These are phyloP conservation scores for Akabosia matsudoensis DNA, from an alignment of 1,140 invertebrate genomes.

Conservation along the genomic window DNA sequence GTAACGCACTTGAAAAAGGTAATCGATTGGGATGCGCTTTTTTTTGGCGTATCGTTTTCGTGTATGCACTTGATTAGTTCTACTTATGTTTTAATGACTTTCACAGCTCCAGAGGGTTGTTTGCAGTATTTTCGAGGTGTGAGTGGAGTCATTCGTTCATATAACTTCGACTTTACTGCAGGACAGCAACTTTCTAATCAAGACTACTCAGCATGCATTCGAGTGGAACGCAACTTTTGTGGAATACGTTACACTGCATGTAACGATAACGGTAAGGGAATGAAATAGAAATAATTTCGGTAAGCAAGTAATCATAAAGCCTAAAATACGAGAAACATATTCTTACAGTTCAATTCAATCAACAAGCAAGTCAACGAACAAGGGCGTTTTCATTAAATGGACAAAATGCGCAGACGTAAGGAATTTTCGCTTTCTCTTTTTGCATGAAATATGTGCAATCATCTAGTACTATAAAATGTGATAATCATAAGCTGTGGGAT, in stretches of 20 bases:
- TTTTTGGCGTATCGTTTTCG: not conserved
- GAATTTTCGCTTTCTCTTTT: too few species aligned
- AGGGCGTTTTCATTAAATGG: constrained; percentile 67
- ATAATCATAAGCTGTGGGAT: constrained; percentile 4
- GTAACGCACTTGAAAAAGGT: constrained; percentile 68
- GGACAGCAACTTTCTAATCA: constrained; percentile 83
- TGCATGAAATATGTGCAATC: not conserved
- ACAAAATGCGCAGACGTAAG: constrained; percentile 55
- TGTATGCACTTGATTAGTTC: not conserved
- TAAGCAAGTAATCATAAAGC: too few species aligned
- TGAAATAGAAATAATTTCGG: too few species aligned
- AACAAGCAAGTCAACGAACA: constrained; percentile 25
- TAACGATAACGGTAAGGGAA: constrained; percentile 59
- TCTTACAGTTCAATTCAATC: constrained; percentile 16
- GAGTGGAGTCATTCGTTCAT: constrained; percentile 72
- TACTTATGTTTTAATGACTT: not conserved
- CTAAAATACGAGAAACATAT: not conserved
- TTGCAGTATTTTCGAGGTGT: constrained; percentile 77
- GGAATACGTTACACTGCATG: constrained; percentile 78
- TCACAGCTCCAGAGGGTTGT: constrained; percentile 73
- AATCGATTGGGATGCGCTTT: constrained; percentile 34
- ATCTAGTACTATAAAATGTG: not conserved
- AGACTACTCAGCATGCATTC: constrained; percentile 79
- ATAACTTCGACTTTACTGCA: constrained; percentile 71
- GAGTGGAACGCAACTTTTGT: constrained; percentile 82